A percentile compares a stretch with the other conserved stretches of the same genome.
These are phyloP conservation scores for Pseudopipra pipra DNA, from an alignment of 2,113 vertebrate genomes.

Conservation along the genomic window DNA sequence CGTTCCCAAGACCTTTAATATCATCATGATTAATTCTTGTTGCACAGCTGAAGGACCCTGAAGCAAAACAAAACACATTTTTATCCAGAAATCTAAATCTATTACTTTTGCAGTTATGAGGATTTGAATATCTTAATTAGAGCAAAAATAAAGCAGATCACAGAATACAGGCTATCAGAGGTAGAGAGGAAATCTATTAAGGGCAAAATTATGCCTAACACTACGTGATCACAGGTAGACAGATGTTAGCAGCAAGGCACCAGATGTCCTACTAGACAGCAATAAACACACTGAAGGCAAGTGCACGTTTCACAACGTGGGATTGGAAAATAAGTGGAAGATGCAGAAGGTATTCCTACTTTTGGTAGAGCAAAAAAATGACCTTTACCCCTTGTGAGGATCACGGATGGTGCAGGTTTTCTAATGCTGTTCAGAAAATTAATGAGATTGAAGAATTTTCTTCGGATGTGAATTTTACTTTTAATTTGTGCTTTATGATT, in stretches of 20 bases:
- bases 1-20: neutral
- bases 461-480: neutral
- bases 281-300: conserved; percentile 44
- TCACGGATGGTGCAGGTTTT: neutral
- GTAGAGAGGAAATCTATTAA: conserved; percentile 39
- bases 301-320: neutral
- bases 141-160: neutral
- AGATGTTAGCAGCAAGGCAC: conserved; percentile 57
- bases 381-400: neutral
- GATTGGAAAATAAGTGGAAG: neutral
- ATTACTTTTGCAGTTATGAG: neutral
- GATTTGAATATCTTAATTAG: conserved; percentile 30
- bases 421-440: neutral
- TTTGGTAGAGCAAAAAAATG: neutral
- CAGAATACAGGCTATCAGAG: neutral
- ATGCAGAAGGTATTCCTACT: neutral
- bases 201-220: conserved; percentile 34
- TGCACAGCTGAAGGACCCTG: neutral
- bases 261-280: conserved; percentile 61
- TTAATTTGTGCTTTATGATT: neutral
- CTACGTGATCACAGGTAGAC: conserved; percentile 11
- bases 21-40: neutral
- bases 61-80: neutral
- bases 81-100: neutral
- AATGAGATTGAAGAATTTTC: neutral